Conservation (phyloP, 1,140 invertebrate species). For the Dendroctonus ponderosae region DNA sequence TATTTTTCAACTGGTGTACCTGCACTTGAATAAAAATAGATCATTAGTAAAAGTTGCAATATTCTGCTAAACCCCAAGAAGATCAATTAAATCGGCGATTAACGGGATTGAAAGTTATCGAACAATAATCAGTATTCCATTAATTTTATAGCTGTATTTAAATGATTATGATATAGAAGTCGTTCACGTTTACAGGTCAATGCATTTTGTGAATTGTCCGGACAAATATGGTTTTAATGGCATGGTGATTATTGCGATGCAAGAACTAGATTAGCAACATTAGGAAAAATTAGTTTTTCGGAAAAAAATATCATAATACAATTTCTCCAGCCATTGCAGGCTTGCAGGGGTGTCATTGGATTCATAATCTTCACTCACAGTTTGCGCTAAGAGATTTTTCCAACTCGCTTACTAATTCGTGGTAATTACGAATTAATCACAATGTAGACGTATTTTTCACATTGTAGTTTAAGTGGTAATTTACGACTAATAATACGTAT, state of each 20-base stretch:
- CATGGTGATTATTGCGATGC: not conserved
- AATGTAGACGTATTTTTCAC: too few relatives aligned
- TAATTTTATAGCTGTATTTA: constrained; percentile 13
- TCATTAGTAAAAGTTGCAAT: too few relatives aligned
- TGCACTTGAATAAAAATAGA: too few relatives aligned
- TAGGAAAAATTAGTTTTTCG: not conserved
- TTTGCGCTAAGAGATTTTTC: too few relatives aligned
- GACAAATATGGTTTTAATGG: not conserved
- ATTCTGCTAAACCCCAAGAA: too few relatives aligned
- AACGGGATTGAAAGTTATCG: not conserved
- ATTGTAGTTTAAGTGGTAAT: too few relatives aligned
- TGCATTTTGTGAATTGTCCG: not conserved
- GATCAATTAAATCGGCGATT: not conserved
- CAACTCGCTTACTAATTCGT: too few relatives aligned
- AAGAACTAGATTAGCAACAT: not conserved
- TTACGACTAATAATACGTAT: too few relatives aligned
- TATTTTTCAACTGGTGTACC: too few relatives aligned
- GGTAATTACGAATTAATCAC: too few relatives aligned
- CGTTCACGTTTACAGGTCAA: not conserved
- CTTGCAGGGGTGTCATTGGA: too few relatives aligned
- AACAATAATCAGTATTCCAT: constrained; percentile 4
- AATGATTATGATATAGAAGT: not conserved
- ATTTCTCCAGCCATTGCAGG: not conserved
- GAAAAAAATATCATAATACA: not conserved
- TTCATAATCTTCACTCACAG: too few relatives aligned